Evolutionary conservation across 2,113 vertebrate genomes (phyloP).

Genomic region (Empidonax alnorum): DNA sequence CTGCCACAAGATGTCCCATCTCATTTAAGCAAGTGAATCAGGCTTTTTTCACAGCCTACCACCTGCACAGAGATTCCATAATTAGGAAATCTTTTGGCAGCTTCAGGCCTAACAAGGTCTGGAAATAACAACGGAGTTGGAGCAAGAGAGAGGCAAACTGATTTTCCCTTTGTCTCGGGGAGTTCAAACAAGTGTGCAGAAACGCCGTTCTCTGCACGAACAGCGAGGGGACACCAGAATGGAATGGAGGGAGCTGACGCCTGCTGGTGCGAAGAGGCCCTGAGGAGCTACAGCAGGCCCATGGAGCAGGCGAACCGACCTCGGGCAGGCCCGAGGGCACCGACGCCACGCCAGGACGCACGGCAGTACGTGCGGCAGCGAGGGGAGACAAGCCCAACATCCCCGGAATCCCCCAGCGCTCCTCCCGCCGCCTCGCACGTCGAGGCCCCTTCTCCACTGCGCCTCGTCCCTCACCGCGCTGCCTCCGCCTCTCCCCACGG

Average conservation of each 20-base stretch:
- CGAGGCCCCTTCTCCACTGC: background rate
- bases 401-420: background rate
- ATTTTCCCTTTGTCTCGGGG: rapidly evolving
- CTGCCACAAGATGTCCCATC: rapidly evolving
- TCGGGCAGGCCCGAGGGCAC: rapidly evolving
- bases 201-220: rapidly evolving
- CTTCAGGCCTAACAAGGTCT: background rate
- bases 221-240: rapidly evolving
- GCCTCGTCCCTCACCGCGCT: background rate
- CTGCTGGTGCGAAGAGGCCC: background rate
- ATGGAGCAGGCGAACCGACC: rapidly evolving
- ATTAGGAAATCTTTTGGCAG: background rate
- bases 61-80: rapidly evolving
- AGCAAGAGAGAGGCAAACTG: rapidly evolving
- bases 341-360: rapidly evolving
- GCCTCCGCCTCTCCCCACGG: background rate
- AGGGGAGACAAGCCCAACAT: rapidly evolving
- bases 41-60: background rate
- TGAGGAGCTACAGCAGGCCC: rapidly evolving
- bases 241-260: rapidly evolving
- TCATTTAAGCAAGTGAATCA: background rate
- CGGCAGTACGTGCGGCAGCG: rapidly evolving
- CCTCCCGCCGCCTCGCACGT: background rate
- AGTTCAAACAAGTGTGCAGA: background rate
- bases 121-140: background rate